Base-by-base conservation (phyloP, 1,140 invertebrate genomes). In the Zaprionus taronus region DNA sequence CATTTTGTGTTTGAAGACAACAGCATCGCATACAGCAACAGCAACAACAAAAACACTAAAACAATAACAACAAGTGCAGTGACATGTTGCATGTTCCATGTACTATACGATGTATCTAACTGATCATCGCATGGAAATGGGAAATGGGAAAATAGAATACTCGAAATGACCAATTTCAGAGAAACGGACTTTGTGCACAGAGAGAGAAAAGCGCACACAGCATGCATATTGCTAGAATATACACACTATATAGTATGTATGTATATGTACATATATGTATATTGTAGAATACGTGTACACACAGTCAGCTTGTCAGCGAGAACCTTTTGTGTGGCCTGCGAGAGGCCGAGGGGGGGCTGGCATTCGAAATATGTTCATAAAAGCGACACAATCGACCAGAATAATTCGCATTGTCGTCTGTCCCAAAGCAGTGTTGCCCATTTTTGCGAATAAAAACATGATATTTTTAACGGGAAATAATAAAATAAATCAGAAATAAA, bases 361-460 rank as follows among this genome's bases (percentile, higher is more conserved):
- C 69, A 80, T 79, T 83, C 55, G 28, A 72, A 78, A 78, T 78
- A 83, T 83, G 77, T 83, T 80, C 67, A 72, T 68, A 81, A 79
- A 72, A 79, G 62, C 71, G 55, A 77, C 55, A 81, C 72, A 83
- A 76, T 79, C 67, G 80, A 53, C 73, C 73, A 66, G 68, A 87
- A 83, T 81, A 81, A 89, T 83, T 83, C 80, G 56, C 72, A 87
- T 87, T 83, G 81, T 24, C 1, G 4, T 24, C 2, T 22, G 20
- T 49, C 9, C 20, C 47, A n/a, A n/a, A 47, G 15, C 41, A 47
- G 41, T 47, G 41, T 1, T 47, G 41, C n/a, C 41, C 7, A 41
- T 15, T 41, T 41, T 15, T 41, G 5, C n/a, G 15, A n/a, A 34
- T 11, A 15, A 47, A 47, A 17, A 47, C n/a, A 3, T 9, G n/a